A percentile compares a stretch with the other conserved stretches of the same genome.
Conservation (phyloP, 2,113 vertebrate genomes). For the Rattus rattus region DNA sequence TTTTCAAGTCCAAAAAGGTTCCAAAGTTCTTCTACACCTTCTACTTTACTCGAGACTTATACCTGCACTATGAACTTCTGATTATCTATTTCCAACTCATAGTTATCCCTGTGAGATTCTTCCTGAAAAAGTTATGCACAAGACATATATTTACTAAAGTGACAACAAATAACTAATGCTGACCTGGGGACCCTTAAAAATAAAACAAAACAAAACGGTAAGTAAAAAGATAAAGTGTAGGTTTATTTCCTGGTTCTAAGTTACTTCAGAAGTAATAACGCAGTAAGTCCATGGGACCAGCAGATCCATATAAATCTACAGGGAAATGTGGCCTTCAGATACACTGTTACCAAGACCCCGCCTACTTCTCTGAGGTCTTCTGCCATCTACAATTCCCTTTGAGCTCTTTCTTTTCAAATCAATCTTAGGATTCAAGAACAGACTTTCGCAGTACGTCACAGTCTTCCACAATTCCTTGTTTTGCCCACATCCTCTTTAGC, state of each 20-base stretch:
- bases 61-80: conserved; percentile 16
- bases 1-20: conserved; percentile 36
- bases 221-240: neutral
- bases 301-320: neutral
- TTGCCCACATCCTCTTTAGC: neutral
- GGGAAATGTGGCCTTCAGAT: neutral
- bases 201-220: neutral
- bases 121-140: conserved; percentile 49
- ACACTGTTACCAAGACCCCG: neutral
- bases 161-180: conserved; percentile 53
- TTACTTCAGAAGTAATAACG: conserved; percentile 40
- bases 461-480: conserved; percentile 19
- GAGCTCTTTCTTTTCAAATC: neutral
- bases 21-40: neutral
- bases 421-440: neutral
- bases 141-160: conserved; percentile 50
- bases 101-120: neutral
- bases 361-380: neutral
- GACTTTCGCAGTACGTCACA: neutral
- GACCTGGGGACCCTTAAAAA: conserved; percentile 23
- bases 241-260: neutral
- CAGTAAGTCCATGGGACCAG: neutral
- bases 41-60: conserved; percentile 57
- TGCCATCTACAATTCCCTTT: neutral
- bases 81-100: conserved; percentile 43